These are phyloP conservation scores for Turnix velox DNA, from an alignment of 2,113 vertebrate genomes.

Conservation along the genomic window DNA sequence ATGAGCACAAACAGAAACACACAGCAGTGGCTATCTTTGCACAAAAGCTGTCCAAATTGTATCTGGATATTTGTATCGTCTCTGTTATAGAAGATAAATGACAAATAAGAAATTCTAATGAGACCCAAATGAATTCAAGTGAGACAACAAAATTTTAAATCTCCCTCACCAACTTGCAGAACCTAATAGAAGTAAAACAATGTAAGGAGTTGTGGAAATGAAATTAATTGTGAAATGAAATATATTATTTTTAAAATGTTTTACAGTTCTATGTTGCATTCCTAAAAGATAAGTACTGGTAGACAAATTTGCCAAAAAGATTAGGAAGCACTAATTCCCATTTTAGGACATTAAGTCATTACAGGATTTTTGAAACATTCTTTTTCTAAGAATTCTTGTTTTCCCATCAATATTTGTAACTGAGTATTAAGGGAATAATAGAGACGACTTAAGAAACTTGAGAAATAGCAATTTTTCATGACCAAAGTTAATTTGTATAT, in stretches of 20 bases:
- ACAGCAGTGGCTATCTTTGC: neutral
- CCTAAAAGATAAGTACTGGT: neutral
- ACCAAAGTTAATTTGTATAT: neutral
- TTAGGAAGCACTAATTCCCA: neutral
- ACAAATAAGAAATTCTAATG: neutral
- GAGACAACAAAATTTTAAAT: neutral
- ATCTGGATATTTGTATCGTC: neutral
- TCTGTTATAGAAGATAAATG: neutral
- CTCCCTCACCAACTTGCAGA: neutral
- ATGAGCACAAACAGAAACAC: neutral
- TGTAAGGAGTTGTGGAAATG: neutral
- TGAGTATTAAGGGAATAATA: neutral
- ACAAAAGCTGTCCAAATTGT: neutral
- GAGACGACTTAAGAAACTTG: neutral
- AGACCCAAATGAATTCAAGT: neutral
- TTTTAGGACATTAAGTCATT: neutral
- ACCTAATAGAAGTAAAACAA: neutral
- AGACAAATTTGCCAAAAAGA: neutral
- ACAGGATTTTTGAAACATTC: neutral
- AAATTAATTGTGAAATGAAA: neutral
- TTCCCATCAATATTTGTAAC: neutral
- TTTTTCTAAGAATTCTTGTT: neutral
- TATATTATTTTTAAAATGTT: neutral
- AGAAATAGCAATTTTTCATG: neutral
- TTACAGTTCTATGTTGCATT: neutral